Evolutionary conservation across 2,797 vertebrate species (phyloP).

Genomic region (Prionace glauca): DNA sequence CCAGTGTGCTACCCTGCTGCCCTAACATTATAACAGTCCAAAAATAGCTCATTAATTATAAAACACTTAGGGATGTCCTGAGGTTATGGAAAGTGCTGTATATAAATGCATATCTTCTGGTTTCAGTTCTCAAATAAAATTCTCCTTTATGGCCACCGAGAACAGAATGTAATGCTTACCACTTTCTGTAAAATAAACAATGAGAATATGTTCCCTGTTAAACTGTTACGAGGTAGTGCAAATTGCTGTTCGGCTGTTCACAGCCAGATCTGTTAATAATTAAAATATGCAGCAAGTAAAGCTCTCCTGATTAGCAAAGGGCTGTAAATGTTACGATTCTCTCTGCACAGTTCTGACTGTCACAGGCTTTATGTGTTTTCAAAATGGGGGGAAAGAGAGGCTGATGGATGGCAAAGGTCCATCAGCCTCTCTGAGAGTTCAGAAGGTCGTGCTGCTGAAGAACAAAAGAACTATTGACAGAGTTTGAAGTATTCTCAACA

Average conservation of each 20-base stretch:
- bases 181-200: not conserved
- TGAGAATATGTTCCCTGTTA: not conserved
- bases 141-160: not conserved
- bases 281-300: not conserved
- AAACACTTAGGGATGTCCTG: no score
- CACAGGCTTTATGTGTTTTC: not conserved
- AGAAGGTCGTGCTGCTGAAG: not conserved
- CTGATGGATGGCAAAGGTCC: not conserved
- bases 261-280: not conserved
- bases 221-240: not conserved
- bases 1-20: no score
- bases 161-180: not conserved
- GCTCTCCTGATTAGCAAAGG: not conserved
- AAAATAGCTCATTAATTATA: no score
- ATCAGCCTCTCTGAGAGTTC: not conserved
- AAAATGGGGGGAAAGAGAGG: not conserved
- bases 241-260: not conserved
- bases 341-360: not conserved
- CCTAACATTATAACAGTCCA: no score
- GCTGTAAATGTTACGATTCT: not conserved
- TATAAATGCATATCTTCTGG: not conserved
- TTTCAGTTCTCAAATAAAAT: not conserved
- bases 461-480: not conserved
- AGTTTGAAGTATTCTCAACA: not conserved
- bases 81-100: no score